phyloP scores from a whole-genome alignment of 1,140 invertebrate species.

The Brachionus calyciflorus region DNA sequence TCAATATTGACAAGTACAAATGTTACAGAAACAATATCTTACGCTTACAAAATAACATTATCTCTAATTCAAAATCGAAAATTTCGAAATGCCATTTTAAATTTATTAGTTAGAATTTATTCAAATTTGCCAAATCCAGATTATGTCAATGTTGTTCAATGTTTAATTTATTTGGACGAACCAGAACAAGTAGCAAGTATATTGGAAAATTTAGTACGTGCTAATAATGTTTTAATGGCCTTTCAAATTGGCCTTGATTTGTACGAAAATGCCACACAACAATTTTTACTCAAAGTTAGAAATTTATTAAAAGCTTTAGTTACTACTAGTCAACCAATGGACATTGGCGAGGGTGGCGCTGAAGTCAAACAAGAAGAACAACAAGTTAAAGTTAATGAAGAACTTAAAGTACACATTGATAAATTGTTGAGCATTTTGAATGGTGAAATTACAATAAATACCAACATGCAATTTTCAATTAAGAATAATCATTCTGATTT shows the following conservation, averaged over 20 bases:
- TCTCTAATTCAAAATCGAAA: conserved; percentile 80
- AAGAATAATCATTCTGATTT: conserved; percentile 96
- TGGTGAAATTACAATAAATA: conserved; percentile 88
- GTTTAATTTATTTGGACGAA: conserved; percentile 91
- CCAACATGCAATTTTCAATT: conserved; percentile 96
- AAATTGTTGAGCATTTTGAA: conserved; percentile 86
- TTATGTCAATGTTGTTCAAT: conserved; percentile 65
- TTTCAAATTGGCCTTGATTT: conserved; percentile 99
- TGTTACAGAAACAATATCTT: conserved; percentile 8
- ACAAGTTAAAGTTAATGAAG: conserved; percentile 43
- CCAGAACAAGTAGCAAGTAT: conserved; percentile 75
- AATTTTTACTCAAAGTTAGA: conserved; percentile 68
- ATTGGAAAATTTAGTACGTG: conserved; percentile 79
- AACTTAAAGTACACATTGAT: conserved; percentile 64
- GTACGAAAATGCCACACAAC: conserved; percentile 97
- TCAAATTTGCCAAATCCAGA: conserved; percentile 79
- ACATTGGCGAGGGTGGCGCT: conserved; percentile 32
- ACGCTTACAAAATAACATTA: conserved; percentile 23
- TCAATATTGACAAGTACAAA: conserved; percentile 65
- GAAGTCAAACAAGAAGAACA: conserved; percentile 43
- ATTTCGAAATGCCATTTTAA: conserved; percentile 82
- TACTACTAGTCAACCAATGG: conserved; percentile 58
- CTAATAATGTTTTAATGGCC: conserved; percentile 82
- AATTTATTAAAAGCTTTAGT: conserved; percentile 71
- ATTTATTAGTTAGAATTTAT: conserved; percentile 83